These are phyloP conservation scores for Andrena trimmerana DNA, from an alignment of 2,888 invertebrate species.

Conservation along the genomic window DNA sequence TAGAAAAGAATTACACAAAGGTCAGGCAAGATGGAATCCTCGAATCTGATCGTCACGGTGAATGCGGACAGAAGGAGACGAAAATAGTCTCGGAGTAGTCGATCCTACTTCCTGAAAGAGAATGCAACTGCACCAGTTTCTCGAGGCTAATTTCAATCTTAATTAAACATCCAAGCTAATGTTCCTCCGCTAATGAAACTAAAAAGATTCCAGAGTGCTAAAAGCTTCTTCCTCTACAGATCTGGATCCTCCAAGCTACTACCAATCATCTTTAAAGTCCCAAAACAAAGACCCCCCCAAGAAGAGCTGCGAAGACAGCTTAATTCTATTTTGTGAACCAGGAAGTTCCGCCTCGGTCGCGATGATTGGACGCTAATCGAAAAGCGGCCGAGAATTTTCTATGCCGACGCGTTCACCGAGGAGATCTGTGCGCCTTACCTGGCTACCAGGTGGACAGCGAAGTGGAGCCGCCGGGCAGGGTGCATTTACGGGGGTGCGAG, in stretches of 20 bases:
- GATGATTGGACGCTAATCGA: conserved; percentile 3
- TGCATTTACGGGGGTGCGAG: conserved; percentile 64
- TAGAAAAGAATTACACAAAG: not conserved
- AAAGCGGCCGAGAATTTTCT: not conserved
- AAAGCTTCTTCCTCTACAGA: too few species aligned
- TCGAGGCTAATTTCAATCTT: too few species aligned
- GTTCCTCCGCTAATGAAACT: too few species aligned
- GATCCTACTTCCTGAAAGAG: not conserved
- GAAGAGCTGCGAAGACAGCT: too few species aligned
- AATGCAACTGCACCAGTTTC: not conserved
- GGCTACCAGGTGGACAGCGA: conserved; percentile 66
- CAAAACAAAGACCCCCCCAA: too few species aligned
- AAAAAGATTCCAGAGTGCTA: too few species aligned
- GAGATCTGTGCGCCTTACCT: conserved; percentile 63
- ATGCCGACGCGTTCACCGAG: not conserved
- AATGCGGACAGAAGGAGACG: not conserved
- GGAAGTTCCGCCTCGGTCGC: not conserved
- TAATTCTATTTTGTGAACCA: too few species aligned
- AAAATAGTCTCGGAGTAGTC: not conserved
- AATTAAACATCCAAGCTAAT: too few species aligned
- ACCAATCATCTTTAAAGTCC: too few species aligned
- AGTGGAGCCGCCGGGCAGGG: conserved; percentile 54
- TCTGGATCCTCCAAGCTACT: too few species aligned
- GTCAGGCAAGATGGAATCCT: not conserved
- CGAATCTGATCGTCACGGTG: conserved; percentile 2